Base-by-base conservation (phyloP, 2,113 vertebrate species). In the Tychaedon coryphoeus region DNA sequence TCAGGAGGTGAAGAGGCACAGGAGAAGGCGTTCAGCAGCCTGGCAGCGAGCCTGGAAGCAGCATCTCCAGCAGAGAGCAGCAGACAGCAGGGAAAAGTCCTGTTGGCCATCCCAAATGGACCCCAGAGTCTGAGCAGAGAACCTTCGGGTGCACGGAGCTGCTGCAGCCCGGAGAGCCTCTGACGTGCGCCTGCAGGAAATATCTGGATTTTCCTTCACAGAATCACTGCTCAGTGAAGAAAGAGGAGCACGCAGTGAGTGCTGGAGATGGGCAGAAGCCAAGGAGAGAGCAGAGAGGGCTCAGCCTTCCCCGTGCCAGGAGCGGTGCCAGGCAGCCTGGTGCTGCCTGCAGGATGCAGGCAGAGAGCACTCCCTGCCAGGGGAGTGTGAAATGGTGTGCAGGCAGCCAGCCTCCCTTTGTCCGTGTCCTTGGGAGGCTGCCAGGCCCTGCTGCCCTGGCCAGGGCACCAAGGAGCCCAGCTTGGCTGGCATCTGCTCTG, bases 401-500 rank as follows among this genome's bases (percentile, higher is more conserved):
- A 90, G 89, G 34, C 93, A 96, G 51, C 42, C 88, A 77, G 96
- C 88, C 71, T 86, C 42, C 95, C 64, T 87, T 96, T 98, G 97
- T 97, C 88, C 72, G 57, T 89, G 96, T 97, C 97, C 97, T 97
- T 43, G 95, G 96, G 95, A 1, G 10, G 6, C 79, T 96, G 98
- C 98, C 98, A 98, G 92, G 90, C 42, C 72, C 77, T 0, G 2
- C 90, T 77, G 75, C 69, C 88, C 42, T 29, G 91, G 95, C 66
- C 65, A 92, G 94, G 70, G 79, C 88, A 86, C 19, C 56, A 94
- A 95, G 78, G 72, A 92, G 67, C 93, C 80, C 47, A 77, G 90
- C 88, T 94, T 86, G 75, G 90, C 24, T 96, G 93, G 91, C 97
- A 97, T 97, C 97, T 97, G 97, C 92, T 97, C 80, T 31, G 20